A percentile compares a stretch with the other conserved stretches of the same genome.
These are phyloP conservation scores for Orthonychiurus folsomi DNA, from an alignment of 2,888 invertebrate genomes.

Conservation along the genomic window DNA sequence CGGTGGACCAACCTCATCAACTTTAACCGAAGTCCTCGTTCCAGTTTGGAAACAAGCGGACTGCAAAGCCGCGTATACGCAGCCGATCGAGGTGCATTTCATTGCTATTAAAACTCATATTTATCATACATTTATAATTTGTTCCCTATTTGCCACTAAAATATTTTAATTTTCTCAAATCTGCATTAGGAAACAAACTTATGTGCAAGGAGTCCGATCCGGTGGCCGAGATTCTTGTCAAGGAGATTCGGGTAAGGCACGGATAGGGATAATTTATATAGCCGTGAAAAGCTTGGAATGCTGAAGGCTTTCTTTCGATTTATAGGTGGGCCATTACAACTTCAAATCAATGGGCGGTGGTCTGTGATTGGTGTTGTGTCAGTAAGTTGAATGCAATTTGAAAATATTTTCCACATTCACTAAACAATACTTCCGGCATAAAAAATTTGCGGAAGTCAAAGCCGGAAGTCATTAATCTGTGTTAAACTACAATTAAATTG, in stretches of 20 bases:
- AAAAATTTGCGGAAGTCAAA: too few relatives aligned
- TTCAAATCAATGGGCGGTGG: slow-evolving; percentile 63
- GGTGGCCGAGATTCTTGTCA: slow-evolving; percentile 77
- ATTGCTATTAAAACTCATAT: background rate
- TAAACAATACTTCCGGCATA: background rate
- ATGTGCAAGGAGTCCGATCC: slow-evolving; percentile 65
- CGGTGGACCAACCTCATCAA: slow-evolving; percentile 58
- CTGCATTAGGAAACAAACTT: slow-evolving; percentile 58
- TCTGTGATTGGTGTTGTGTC: slow-evolving; percentile 70
- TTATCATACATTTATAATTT: background rate
- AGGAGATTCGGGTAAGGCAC: slow-evolving; percentile 44
- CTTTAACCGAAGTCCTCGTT: slow-evolving; percentile 66
- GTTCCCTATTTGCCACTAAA: background rate
- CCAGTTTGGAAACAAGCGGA: slow-evolving; percentile 65
- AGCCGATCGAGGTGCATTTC: slow-evolving; percentile 47
- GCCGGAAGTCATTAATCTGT: too few relatives aligned
- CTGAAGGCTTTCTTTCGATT: too few relatives aligned
- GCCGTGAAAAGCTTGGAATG: slow-evolving; percentile 1
- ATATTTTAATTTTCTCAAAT: background rate
- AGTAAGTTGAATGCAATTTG: too few relatives aligned
- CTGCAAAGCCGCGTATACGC: slow-evolving; percentile 57
- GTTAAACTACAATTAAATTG: too few relatives aligned
- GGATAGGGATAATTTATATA: too few relatives aligned
- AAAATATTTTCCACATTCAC: slow-evolving; percentile 46
- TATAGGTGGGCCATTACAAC: slow-evolving; percentile 73